These are phyloP conservation scores for Iguana delicatissima DNA, from an alignment of 2,797 vertebrate species.

Conservation along the genomic window DNA sequence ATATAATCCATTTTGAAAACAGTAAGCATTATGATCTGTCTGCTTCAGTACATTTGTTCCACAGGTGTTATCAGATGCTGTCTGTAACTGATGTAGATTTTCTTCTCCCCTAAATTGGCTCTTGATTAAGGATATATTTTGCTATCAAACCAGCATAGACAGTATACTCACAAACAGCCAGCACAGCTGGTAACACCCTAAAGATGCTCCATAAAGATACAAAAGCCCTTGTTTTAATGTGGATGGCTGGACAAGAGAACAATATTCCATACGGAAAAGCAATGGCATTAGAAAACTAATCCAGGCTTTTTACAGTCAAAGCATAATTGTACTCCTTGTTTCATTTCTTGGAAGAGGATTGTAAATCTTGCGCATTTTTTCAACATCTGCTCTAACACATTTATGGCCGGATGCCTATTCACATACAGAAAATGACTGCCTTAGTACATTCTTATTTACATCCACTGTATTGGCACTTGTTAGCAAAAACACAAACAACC, in stretches of 20 bases:
- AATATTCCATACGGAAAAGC: conserved; percentile 29
- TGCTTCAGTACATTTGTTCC: conserved; percentile 29
- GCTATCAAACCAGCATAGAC: conserved; percentile 48
- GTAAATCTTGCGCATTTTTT: neutral
- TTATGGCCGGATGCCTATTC: neutral
- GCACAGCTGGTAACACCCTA: conserved; percentile 72
- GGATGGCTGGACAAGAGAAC: conserved; percentile 52
- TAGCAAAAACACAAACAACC: conserved; percentile 16
- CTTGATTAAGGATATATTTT: conserved; percentile 36
- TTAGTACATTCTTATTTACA: conserved; percentile 22
- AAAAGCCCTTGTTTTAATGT: conserved; percentile 58
- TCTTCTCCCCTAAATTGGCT: conserved; percentile 47
- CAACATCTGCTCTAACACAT: neutral
- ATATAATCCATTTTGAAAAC: conserved; percentile 9
- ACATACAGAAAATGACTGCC: neutral
- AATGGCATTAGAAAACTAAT: neutral
- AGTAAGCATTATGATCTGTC: conserved; percentile 17
- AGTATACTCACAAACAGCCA: conserved; percentile 47
- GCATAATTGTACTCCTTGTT: neutral
- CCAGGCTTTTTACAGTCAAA: neutral
- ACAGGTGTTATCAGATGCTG: conserved; percentile 22
- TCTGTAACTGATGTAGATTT: conserved; percentile 27
- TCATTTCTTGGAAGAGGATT: conserved; percentile 32
- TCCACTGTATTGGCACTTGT: neutral
- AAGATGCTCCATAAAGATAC: conserved; percentile 61